Evolutionary conservation across 2,797 vertebrate genomes (phyloP).

Genomic region (Pampus argenteus): DNA sequence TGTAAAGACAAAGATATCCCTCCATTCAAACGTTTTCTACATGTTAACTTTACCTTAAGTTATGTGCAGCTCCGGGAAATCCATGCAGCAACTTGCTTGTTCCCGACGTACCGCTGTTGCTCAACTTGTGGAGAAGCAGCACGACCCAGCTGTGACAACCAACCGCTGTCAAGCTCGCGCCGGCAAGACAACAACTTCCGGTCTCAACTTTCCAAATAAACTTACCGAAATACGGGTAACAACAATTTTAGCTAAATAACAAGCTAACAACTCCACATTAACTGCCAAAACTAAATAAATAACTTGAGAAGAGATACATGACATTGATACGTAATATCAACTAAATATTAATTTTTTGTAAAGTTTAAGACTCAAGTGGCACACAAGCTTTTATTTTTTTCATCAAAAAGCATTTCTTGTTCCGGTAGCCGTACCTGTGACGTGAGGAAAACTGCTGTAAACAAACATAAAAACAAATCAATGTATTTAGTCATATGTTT

Average conservation of each 20-base stretch:
- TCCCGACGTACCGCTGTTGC: constrained; percentile 64
- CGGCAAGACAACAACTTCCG: neutral
- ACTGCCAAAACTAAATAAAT: rapidly evolving
- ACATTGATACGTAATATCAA: neutral
- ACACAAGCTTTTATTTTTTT: constrained; percentile 33
- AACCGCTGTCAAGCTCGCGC: constrained; percentile 8
- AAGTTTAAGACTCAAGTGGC: neutral
- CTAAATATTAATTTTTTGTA: neutral
- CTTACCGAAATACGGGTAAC: rapidly evolving
- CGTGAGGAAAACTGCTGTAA: constrained; percentile 3
- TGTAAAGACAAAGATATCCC: rapidly evolving
- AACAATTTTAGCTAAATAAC: too few species aligned
- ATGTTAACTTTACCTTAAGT: constrained; percentile 68
- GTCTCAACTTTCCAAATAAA: constrained; percentile 27
- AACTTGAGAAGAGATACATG: rapidly evolving
- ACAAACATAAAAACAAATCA: neutral
- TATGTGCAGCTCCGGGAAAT: constrained; percentile 64
- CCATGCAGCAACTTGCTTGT: constrained; percentile 61
- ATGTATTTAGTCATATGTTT: neutral
- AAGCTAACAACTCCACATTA: neutral
- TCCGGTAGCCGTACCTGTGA: constrained; percentile 27
- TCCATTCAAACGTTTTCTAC: rapidly evolving
- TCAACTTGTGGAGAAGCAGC: constrained; percentile 66
- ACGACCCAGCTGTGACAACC: constrained; percentile 68
- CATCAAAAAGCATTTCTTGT: neutral